phyloP scores from a whole-genome alignment of 1,140 invertebrate species.

The Chlorops oryzae region DNA sequence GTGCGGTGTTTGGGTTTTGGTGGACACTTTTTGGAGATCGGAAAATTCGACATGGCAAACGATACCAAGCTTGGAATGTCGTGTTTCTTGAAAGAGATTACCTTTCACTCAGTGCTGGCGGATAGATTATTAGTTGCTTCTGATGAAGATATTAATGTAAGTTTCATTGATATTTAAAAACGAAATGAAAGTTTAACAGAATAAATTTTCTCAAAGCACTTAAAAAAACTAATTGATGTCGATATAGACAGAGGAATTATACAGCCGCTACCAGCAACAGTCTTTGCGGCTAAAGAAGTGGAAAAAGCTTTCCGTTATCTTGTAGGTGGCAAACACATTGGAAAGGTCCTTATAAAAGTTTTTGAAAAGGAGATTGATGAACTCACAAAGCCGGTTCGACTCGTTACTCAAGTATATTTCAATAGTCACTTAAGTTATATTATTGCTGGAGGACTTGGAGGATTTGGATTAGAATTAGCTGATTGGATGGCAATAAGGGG shows the following conservation, averaged over 20 bases:
- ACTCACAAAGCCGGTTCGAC: constrained; percentile 31
- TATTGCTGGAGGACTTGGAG: constrained; percentile 72
- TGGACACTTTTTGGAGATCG: constrained; percentile 71
- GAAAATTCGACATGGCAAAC: constrained; percentile 66
- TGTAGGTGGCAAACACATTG: constrained; percentile 81
- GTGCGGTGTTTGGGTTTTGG: constrained; percentile 65
- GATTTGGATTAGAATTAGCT: constrained; percentile 85
- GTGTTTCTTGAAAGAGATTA: constrained; percentile 74
- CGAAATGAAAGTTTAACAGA: no score
- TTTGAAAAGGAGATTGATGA: constrained; percentile 35
- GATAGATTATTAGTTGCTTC: constrained; percentile 62
- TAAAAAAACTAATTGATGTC: constrained; percentile 34
- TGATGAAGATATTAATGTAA: constrained; percentile 49
- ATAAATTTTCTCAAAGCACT: constrained; percentile 55
- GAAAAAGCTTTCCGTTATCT: constrained; percentile 69
- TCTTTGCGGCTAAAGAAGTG: constrained; percentile 57
- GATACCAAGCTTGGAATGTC: constrained; percentile 64
- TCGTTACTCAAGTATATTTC: constrained; percentile 48
- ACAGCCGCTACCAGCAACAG: constrained; percentile 55
- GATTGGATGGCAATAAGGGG: constrained; percentile 81
- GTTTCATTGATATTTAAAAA: no score
- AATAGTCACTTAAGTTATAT: constrained; percentile 51
- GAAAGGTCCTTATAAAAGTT: constrained; percentile 60
- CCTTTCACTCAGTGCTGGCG: constrained; percentile 82
- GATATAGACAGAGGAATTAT: constrained; percentile 54